These are phyloP conservation scores for Cydia splendana DNA, from an alignment of 1,140 invertebrate species.

Conservation along the genomic window DNA sequence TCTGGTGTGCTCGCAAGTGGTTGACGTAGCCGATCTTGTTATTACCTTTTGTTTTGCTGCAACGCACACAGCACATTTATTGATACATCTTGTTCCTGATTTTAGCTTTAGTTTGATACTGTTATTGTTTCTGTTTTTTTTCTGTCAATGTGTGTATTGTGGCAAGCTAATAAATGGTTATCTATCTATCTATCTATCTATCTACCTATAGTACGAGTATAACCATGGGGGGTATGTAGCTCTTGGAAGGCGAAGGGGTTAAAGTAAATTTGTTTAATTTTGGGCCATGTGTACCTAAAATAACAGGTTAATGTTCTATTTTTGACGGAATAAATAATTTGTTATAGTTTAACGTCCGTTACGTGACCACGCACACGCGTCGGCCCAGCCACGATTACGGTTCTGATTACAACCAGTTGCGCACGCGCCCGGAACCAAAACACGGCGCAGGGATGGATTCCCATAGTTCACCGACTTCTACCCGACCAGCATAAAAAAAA, in stretches of 20 bases:
- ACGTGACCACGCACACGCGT: slow-evolving; percentile 26
- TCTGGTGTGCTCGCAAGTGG: too few species aligned
- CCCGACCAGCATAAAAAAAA: background rate
- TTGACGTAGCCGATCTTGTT: too few species aligned
- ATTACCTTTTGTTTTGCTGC: too few species aligned
- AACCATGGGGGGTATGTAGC: background rate
- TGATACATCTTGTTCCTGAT: too few species aligned
- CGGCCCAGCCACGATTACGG: slow-evolving; percentile 9
- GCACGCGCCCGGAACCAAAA: slow-evolving; percentile 60
- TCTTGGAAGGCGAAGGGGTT: background rate
- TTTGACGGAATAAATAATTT: slow-evolving; percentile 2
- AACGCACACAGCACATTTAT: too few species aligned
- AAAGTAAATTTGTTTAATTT: background rate
- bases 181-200: too few species aligned
- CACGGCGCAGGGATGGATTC: slow-evolving; percentile 30
- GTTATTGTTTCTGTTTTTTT: too few species aligned
- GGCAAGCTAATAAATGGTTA: too few species aligned
- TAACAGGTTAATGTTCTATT: slow-evolving; percentile 17
- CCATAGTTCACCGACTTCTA: background rate
- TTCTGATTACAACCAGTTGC: slow-evolving; percentile 47
- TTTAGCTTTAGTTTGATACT: too few species aligned
- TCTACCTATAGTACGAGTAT: background rate
- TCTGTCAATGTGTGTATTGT: too few species aligned
- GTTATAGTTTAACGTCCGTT: slow-evolving; percentile 26
- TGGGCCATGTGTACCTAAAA: background rate